Conservation (phyloP, 2,888 invertebrate species). For the Heliothis peltigera region DNA sequence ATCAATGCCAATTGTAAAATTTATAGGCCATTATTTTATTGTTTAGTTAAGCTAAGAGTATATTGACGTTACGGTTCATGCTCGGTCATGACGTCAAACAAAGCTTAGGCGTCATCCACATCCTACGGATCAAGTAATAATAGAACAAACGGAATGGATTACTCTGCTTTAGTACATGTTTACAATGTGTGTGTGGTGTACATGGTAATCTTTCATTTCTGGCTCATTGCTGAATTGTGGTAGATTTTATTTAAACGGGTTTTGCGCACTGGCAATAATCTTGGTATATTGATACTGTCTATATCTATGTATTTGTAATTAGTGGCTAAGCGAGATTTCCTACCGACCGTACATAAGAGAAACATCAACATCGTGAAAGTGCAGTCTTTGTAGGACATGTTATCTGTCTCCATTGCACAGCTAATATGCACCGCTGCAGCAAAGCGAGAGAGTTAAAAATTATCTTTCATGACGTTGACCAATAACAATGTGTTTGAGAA, state of each 20-base stretch:
- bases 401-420: background rate
- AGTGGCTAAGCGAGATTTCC: background rate
- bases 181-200: slow-evolving; percentile 35
- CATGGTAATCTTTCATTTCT: slow-evolving; percentile 15
- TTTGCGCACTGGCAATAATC: too few species aligned
- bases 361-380: background rate
- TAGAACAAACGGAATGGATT: slow-evolving; percentile 59
- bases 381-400: background rate
- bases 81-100: slow-evolving; percentile 57
- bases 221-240: slow-evolving; percentile 8
- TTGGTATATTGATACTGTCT: background rate
- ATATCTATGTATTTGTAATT: background rate
- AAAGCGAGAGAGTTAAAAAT: background rate
- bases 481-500: too few species aligned
- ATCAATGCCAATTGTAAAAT: slow-evolving; percentile 63
- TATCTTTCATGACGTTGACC: too few species aligned
- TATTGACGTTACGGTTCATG: slow-evolving; percentile 56
- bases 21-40: slow-evolving; percentile 65
- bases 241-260: background rate
- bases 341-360: background rate
- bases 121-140: slow-evolving; percentile 59
- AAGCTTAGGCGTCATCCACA: slow-evolving; percentile 53
- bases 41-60: slow-evolving; percentile 59
- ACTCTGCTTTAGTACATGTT: slow-evolving; percentile 45
- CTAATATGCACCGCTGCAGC: background rate